These are phyloP conservation scores for Peucedramus taeniatus DNA, from an alignment of 2,113 vertebrate genomes.

Conservation along the genomic window DNA sequence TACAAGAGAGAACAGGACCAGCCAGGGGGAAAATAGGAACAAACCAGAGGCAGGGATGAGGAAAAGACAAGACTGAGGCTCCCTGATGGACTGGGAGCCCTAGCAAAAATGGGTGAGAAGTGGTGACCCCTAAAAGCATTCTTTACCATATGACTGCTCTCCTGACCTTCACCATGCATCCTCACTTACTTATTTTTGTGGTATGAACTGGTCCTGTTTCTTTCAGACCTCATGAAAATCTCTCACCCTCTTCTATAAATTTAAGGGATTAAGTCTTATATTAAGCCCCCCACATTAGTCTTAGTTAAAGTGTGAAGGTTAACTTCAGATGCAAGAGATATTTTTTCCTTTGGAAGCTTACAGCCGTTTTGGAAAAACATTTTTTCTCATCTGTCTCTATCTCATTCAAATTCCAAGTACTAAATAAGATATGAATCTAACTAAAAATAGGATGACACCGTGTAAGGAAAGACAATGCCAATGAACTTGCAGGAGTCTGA, in stretches of 20 bases:
- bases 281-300: neutral
- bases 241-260: neutral
- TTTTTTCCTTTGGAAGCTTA: neutral
- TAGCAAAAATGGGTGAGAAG: neutral
- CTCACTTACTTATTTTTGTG: neutral
- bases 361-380: neutral
- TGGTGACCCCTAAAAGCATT: neutral
- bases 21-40: neutral
- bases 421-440: neutral
- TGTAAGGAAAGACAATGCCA: neutral
- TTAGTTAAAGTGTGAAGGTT: neutral
- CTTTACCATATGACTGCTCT: neutral
- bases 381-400: neutral
- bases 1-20: fast-evolving
- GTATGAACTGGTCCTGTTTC: neutral
- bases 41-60: neutral
- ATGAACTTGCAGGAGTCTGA: neutral
- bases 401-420: neutral
- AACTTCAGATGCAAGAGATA: neutral
- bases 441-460: neutral
- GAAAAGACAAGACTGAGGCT: neutral
- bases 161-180: neutral
- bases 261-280: neutral
- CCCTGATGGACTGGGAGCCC: neutral
- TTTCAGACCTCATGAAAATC: neutral